Conservation (phyloP, 2,888 invertebrate species). For the Acronicta aceris region DNA sequence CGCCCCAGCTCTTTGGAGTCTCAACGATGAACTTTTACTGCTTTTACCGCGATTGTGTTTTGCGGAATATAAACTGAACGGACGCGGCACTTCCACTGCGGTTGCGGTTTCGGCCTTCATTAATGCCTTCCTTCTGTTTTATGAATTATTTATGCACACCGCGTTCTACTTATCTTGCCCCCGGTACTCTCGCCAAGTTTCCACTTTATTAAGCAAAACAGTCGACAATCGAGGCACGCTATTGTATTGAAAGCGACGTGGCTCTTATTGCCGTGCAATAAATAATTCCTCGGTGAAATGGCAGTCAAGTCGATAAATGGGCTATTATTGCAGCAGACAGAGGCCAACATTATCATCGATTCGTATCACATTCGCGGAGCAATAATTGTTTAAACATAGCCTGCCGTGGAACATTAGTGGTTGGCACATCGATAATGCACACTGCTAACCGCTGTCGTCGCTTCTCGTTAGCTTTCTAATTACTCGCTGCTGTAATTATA, state of each 20-base stretch:
- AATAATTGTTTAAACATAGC: conserved; percentile 87
- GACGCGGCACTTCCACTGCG: conserved; percentile 71
- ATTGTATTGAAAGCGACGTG: conserved; percentile 82
- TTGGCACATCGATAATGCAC: conserved; percentile 80
- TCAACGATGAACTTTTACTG: conserved; percentile 63
- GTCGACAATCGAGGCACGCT: conserved; percentile 74
- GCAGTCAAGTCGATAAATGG: conserved; percentile 84
- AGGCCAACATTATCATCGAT: conserved; percentile 86
- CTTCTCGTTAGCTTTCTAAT: conserved; percentile 76
- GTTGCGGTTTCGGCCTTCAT: conserved; percentile 80
- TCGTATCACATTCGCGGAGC: conserved; percentile 83
- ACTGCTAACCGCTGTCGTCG: conserved; percentile 65
- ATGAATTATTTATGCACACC: conserved; percentile 85
- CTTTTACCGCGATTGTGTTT: conserved; percentile 64
- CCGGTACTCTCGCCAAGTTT: conserved; percentile 73
- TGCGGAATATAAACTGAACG: conserved; percentile 60
- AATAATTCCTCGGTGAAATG: conserved; percentile 85
- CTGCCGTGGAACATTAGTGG: conserved; percentile 79
- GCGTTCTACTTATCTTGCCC: conserved; percentile 77
- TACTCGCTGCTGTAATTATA: conserved; percentile 51
- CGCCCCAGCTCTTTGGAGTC: conserved; percentile 35
- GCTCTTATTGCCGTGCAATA: conserved; percentile 82
- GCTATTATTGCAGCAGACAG: conserved; percentile 86
- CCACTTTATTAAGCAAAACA: conserved; percentile 84
- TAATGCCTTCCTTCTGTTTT: conserved; percentile 81